A percentile compares a stretch with the other conserved stretches of the same genome.
These are phyloP conservation scores for Drosophila affinis DNA, from an alignment of 2,888 invertebrate genomes.

Conservation along the genomic window DNA sequence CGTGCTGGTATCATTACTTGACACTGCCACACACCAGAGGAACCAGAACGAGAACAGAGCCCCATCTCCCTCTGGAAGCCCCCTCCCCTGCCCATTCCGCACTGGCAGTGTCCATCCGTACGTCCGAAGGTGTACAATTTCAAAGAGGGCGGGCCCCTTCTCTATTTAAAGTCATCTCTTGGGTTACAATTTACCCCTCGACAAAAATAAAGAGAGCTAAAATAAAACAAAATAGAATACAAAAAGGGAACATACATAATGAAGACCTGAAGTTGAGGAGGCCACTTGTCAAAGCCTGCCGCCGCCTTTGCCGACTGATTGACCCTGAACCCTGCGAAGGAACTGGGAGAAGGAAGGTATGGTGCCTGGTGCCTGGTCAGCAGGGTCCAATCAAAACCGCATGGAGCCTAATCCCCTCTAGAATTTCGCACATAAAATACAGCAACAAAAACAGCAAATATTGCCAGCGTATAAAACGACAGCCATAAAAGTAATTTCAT, in stretches of 20 bases:
- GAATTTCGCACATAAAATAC: constrained; percentile 64
- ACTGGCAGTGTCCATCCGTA: constrained; percentile 18
- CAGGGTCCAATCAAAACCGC: constrained; percentile 31
- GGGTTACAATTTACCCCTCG: constrained; percentile 7
- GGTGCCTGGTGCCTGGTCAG: neutral
- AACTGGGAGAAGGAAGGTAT: neutral
- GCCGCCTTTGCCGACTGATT: constrained; percentile 44
- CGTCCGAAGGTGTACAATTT: constrained; percentile 56
- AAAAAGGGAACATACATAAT: constrained; percentile 14
- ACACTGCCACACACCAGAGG: constrained; percentile 16
- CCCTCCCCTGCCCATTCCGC: constrained; percentile 4
- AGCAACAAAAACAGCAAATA: constrained; percentile 7
- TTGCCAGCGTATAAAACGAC: constrained; percentile 45
- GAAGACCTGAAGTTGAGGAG: constrained; percentile 26
- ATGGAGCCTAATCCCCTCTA: constrained; percentile 61
- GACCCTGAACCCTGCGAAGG: constrained; percentile 67
- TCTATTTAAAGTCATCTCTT: constrained; percentile 40
- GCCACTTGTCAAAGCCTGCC: constrained; percentile 37
- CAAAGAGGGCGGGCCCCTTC: constrained; percentile 48
- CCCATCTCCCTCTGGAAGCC: too few relatives aligned
- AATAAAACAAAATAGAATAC: constrained; percentile 6
- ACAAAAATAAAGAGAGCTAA: neutral
- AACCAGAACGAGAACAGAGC: constrained; percentile 4
- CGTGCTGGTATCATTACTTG: constrained; percentile 46
- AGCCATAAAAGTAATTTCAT: constrained; percentile 64